These are phyloP conservation scores for Physeter macrocephalus DNA, from an alignment of 2,113 vertebrate genomes.

Conservation along the genomic window DNA sequence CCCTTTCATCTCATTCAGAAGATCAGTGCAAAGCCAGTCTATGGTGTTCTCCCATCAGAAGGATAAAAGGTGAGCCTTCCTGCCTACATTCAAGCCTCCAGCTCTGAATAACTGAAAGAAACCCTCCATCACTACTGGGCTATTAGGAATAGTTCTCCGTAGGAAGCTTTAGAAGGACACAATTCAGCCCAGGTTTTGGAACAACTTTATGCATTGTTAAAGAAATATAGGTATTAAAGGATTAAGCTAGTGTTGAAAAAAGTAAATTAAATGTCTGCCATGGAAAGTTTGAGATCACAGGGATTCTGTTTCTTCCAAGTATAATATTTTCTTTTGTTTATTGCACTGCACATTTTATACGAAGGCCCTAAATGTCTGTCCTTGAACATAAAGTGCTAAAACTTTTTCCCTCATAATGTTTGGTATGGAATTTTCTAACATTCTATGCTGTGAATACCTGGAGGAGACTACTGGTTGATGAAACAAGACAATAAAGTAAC, in stretches of 20 bases:
- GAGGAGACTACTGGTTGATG: not conserved
- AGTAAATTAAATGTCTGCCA: not conserved
- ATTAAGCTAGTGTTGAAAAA: not conserved
- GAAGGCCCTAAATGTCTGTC: fast-evolving
- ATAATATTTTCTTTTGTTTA: not conserved
- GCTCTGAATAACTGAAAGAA: not conserved
- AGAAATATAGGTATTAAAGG: not conserved
- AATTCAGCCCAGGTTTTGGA: not conserved
- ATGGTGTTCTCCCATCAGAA: not conserved
- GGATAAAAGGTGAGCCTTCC: not conserved
- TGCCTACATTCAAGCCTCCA: not conserved
- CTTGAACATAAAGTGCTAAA: not conserved
- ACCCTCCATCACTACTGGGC: not conserved
- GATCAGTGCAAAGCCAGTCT: not conserved
- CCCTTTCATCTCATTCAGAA: slow-evolving; percentile 40
- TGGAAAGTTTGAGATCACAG: not conserved
- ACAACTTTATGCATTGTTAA: not conserved
- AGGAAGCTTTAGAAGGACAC: not conserved
- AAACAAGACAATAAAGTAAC: not conserved
- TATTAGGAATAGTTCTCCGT: not conserved
- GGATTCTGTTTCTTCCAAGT: not conserved
- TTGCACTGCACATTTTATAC: not conserved
- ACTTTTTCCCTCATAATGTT: not conserved
- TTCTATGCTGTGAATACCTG: not conserved
- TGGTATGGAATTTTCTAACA: not conserved